Evolutionary conservation across 2,797 vertebrate genomes (phyloP).

Genomic region (Lateolabrax maculatus): DNA sequence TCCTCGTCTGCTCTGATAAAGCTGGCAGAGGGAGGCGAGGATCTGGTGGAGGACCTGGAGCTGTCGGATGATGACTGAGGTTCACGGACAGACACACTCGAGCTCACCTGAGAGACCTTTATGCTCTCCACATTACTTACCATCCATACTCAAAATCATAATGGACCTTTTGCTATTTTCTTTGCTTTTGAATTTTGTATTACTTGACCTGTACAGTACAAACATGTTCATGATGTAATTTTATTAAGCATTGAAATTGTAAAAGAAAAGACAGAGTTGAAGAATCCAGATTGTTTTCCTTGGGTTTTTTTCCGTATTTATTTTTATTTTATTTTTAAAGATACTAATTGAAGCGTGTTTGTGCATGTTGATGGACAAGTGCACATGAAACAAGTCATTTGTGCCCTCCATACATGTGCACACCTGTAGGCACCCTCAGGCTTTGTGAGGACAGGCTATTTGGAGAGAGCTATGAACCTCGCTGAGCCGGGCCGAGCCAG

Average conservation of each 20-base stretch:
- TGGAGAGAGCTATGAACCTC: conserved; percentile 54
- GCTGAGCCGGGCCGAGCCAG: conserved; percentile 51
- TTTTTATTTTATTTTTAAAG: not conserved
- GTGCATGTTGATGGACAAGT: conserved; percentile 35
- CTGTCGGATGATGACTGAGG: conserved; percentile 90
- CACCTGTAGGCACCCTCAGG: conserved; percentile 72
- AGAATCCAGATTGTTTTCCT: not conserved
- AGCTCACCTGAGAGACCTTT: conserved; percentile 6
- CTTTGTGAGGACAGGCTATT: conserved; percentile 61
- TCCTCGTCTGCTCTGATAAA: conserved; percentile 85
- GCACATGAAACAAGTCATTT: conserved; percentile 42
- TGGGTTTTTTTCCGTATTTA: no score
- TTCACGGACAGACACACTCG: not conserved
- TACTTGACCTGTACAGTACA: conserved; percentile 59
- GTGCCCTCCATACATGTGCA: conserved; percentile 57
- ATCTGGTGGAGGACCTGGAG: conserved; percentile 92
- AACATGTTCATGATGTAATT: conserved; percentile 52
- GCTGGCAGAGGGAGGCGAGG: conserved; percentile 91
- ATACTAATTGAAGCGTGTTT: conserved; percentile 21
- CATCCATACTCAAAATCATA: conserved; percentile 15
- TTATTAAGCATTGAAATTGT: conserved; percentile 46
- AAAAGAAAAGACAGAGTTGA: conserved; percentile 26
- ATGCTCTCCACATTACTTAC: not conserved
- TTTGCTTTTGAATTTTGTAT: conserved; percentile 47
- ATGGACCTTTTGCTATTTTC: conserved; percentile 25